Evolutionary conservation across 2,888 invertebrate species (phyloP), one percentile per base, ranked within the genome.

Genomic region (Timema cristinae): DNA sequence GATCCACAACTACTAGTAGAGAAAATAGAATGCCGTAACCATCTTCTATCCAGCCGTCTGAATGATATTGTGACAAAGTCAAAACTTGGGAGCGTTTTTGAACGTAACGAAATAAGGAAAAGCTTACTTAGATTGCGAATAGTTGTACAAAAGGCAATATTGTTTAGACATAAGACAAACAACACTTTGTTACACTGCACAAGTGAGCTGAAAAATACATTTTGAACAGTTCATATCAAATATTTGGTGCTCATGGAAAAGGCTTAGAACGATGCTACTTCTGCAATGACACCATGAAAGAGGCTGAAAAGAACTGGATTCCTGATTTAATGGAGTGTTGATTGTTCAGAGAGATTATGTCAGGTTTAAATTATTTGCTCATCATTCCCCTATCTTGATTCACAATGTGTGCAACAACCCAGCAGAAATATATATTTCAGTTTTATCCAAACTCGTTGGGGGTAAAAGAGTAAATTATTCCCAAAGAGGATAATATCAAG

Each of bases 1-100:
- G 71, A 68, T 15, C 71, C 68, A 52, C 52, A 32, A 10, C n/a
- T 32, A 48, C 56, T 59, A 10, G 67, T 71, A 2, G 15, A 13
- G 48, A 71, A 71, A 49, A 61, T 68, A 4, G 71, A 71, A 50
- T 68, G 71, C 68, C 50, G 59, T n/a, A 71, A 68, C 48, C 71
- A 71, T 52, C 59, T 71, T 52, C 49, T 71, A 50, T 51, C 8
- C 59, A 59, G 10, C 16, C 4, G 2, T 59, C 16, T 59, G 16
- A n/a, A 1, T 16, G 59, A 32, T n/a, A 59, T 5, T 16, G 59
- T 59, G 16, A 59, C 59, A 59, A 59, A 59, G 8, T 59, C 10
- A 10, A 59, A 59, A 59, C 16, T 8, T 59, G 59, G 13, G 16
- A 59, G 13, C 6, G 59, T 59, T 13, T 8, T 7, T 10, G 7